These are phyloP conservation scores for Maccullochella peelii DNA, from an alignment of 2,113 vertebrate genomes.

Conservation along the genomic window DNA sequence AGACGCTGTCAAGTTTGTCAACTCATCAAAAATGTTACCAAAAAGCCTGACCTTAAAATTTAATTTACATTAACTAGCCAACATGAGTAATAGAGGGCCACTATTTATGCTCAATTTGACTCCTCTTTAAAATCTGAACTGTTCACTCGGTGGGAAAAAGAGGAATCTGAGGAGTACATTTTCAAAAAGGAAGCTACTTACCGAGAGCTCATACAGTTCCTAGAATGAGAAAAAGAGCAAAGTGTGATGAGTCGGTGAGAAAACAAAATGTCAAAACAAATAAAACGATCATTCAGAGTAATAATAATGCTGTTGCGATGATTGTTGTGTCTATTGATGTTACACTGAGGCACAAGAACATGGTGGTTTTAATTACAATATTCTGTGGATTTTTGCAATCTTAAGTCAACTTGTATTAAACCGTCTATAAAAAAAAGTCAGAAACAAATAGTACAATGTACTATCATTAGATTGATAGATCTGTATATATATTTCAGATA, in stretches of 20 bases:
- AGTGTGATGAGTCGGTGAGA: not conserved
- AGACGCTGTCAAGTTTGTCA: not conserved
- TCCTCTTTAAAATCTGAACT: not conserved
- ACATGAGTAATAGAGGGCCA: not conserved
- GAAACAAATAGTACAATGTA: not conserved
- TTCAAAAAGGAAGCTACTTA: slow-evolving; percentile 80
- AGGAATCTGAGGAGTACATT: not conserved
- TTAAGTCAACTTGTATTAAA: not conserved
- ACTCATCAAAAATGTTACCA: not conserved
- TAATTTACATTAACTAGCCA: not conserved
- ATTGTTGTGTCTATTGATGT: not conserved
- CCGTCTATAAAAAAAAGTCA: not conserved
- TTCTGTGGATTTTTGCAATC: not conserved
- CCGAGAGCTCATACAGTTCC: slow-evolving; percentile 94
- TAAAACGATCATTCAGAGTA: not conserved
- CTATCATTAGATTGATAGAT: not conserved
- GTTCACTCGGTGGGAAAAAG: not conserved
- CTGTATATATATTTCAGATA: not conserved
- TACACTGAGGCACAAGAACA: not conserved
- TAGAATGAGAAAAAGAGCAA: slow-evolving; percentile 69
- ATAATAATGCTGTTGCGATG: not conserved
- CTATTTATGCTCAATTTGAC: not conserved
- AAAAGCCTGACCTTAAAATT: not conserved
- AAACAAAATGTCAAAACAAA: slow-evolving; percentile 2
- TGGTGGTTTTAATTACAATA: not conserved